Evolutionary conservation across 2,113 vertebrate genomes (phyloP).

Genomic region (Choloepus hoffmanni): DNA sequence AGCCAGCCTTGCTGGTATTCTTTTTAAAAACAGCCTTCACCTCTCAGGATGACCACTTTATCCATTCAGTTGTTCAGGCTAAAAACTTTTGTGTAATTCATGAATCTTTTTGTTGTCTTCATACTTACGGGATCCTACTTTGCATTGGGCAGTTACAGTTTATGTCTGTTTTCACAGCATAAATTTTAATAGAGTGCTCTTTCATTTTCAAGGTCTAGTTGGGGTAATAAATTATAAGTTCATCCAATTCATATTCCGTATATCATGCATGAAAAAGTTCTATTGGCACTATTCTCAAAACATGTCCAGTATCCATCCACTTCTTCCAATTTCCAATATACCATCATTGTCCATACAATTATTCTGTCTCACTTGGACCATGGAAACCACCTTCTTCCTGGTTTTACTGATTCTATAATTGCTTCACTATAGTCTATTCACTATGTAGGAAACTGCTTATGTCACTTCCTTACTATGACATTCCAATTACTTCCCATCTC

Average conservation of each 20-base stretch:
- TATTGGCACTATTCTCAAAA: background rate
- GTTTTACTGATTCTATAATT: background rate
- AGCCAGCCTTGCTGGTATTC: background rate
- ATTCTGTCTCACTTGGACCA: background rate
- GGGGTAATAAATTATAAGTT: background rate
- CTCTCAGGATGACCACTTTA: background rate
- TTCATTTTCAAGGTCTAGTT: background rate
- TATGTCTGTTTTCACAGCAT: background rate
- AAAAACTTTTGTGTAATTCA: background rate
- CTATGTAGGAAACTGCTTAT: background rate
- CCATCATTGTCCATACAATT: background rate
- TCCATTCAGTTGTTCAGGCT: background rate
- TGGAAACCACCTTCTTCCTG: background rate
- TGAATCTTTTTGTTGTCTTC: background rate
- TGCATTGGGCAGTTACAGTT: background rate
- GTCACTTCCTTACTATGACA: background rate
- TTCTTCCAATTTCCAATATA: background rate
- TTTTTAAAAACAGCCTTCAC: background rate
- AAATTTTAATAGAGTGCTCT: background rate
- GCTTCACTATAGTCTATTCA: background rate
- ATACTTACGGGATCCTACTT: background rate
- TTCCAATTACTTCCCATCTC: background rate
- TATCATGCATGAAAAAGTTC: background rate
- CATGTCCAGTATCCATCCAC: background rate
- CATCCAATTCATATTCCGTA: background rate